Conservation (phyloP, 2,888 invertebrate genomes). For the Homarus gammarus region DNA sequence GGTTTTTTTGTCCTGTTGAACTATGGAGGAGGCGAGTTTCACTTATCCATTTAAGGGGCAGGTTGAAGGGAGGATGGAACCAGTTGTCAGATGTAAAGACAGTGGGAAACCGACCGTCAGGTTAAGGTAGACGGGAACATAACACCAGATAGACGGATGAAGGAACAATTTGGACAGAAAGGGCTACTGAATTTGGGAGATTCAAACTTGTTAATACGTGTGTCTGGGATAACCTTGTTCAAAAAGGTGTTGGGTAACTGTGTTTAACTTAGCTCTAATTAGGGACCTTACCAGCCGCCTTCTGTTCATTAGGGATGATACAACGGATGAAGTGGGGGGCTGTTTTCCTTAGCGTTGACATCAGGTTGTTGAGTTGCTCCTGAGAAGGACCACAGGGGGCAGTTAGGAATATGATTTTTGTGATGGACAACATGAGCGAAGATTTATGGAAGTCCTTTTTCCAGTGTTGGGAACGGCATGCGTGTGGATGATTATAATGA, state of each 20-base stretch:
- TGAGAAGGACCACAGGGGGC: slow-evolving; percentile 78
- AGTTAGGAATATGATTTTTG: neutral
- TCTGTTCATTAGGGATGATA: slow-evolving; percentile 99
- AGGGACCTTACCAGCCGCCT: slow-evolving; percentile 79
- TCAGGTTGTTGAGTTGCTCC: slow-evolving; percentile 96
- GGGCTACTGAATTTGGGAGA: too few species aligned
- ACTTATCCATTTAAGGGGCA: neutral
- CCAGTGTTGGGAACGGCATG: slow-evolving; percentile 14
- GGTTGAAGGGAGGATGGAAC: neutral
- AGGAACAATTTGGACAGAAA: too few species aligned
- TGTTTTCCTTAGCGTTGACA: slow-evolving; percentile 96
- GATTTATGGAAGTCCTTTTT: slow-evolving; percentile 30
- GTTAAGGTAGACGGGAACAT: too few species aligned
- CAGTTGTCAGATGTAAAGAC: neutral
- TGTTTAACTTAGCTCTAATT: neutral
- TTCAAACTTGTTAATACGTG: too few species aligned
- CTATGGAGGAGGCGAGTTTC: neutral
- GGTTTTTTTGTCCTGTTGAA: neutral
- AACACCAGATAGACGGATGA: neutral
- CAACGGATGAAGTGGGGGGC: slow-evolving; percentile 99
- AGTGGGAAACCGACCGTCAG: too few species aligned
- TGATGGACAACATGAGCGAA: neutral
- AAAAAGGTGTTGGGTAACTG: too few species aligned
- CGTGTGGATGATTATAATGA: neutral
- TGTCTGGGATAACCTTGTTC: too few species aligned